Evolutionary conservation across 23 tunicate genomes (phyloP), one percentile per base, ranked within the genome.

Genomic region (Halocynthia roretzi): DNA sequence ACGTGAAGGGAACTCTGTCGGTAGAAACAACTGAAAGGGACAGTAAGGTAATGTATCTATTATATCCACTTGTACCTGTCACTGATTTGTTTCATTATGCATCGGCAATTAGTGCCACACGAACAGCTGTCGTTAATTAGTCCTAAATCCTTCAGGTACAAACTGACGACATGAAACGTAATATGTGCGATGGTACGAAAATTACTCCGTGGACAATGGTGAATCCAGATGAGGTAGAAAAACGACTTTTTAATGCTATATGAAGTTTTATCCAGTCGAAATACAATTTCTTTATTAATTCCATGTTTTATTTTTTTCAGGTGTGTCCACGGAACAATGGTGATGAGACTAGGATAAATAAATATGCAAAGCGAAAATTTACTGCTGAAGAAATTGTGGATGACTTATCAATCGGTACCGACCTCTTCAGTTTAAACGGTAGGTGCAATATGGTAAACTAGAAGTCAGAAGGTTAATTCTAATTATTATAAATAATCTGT

Each of bases 171-270:
- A 31, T 31, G 44, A 31, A 31, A 31, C 44, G 44, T 31, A 31
- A 31, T 31, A 31, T 31, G 44, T 31, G 44, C 70, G 31, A 20
- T 48, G 31, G 19, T 15, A 20, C 67, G 7, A 60, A 54, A 40
- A 60, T 75, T 6, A 81, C 71, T 62, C 84, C 84, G 6, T 81
- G 84, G 84, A 81, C 77, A 0, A 81, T 81, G 84, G 84, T 81
- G 21, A 51, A 71, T n/a, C 84, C 84, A 7, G 71, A 81, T 44
- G 84, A 81, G 84, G 80, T 75, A n/a, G 12, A 52, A 15, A 31
- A 31, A 31, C 44, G 44, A 31, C 44, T 0, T 31, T 31, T 31
- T 31, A n/a, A 14, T 58, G 15, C 15, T 58, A 58, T 4, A 58
- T 58, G 19, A 40, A 65, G 70, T 40, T 65, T 11, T 65, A 48